These are phyloP conservation scores for Patella pellucida DNA, from an alignment of 2,888 invertebrate species.

Conservation along the genomic window DNA sequence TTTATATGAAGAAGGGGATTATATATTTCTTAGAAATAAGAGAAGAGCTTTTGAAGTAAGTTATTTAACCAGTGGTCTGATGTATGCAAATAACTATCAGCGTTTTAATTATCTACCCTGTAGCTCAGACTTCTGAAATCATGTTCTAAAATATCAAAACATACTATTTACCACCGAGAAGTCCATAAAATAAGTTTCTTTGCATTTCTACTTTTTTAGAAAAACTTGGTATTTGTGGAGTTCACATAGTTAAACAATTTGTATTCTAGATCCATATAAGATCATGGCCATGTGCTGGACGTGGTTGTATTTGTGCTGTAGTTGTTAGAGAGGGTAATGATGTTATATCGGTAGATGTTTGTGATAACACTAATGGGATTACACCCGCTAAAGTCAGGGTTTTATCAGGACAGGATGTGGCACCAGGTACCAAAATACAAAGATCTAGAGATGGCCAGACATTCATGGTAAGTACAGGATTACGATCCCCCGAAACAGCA, in stretches of 20 bases:
- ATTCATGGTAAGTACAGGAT: conserved; percentile 20
- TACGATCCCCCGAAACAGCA: too few relatives aligned
- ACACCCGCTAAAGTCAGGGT: conserved; percentile 19
- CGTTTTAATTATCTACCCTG: too few relatives aligned
- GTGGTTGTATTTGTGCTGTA: conserved; percentile 36
- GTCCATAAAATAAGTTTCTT: too few relatives aligned
- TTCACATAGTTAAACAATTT: not conserved
- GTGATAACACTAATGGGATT: conserved; percentile 16
- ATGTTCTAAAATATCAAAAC: too few relatives aligned
- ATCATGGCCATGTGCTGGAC: conserved; percentile 29
- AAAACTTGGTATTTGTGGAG: not conserved
- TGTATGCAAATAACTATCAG: too few relatives aligned
- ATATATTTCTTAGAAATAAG: conserved; percentile 22
- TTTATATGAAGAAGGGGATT: conserved; percentile 27
- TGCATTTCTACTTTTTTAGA: too few relatives aligned
- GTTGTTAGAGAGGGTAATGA: conserved; percentile 34
- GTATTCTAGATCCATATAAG: conserved; percentile 31
- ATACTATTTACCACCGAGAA: too few relatives aligned
- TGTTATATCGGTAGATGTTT: conserved; percentile 27
- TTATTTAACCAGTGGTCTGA: not conserved
- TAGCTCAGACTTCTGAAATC: too few relatives aligned
- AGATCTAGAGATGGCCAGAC: conserved; percentile 20
- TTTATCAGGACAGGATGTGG: conserved; percentile 10
- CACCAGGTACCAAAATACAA: conserved; percentile 18
- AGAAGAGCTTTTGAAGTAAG: conserved; percentile 17